Conservation (phyloP, 2,797 vertebrate genomes). For the Sarcoramphus papa region DNA sequence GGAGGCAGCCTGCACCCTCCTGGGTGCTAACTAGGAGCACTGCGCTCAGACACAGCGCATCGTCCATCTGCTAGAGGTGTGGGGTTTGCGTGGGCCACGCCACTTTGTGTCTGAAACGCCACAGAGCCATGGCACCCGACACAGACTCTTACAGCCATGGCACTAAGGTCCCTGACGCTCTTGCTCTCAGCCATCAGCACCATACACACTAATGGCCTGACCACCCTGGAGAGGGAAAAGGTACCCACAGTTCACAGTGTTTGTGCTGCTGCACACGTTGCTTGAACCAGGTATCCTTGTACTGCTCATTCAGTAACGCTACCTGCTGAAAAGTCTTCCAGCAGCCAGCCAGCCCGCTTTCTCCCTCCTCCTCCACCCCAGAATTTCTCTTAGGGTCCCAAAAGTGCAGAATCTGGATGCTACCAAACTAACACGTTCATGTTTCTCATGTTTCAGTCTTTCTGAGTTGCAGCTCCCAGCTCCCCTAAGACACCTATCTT, state of each 20-base stretch:
- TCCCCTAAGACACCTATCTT: not conserved
- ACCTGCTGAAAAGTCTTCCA: not conserved
- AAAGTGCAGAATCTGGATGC: not conserved
- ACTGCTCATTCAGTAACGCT: not conserved
- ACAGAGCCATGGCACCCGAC: not conserved
- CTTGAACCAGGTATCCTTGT: not conserved
- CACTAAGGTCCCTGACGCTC: rapidly evolving
- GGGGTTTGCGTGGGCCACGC: not conserved
- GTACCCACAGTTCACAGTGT: not conserved
- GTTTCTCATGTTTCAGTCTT: not conserved
- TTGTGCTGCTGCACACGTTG: not conserved
- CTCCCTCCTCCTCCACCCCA: not conserved
- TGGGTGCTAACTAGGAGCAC: not conserved
- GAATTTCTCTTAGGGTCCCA: not conserved
- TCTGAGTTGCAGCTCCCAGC: not conserved
- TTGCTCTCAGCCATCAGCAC: not conserved
- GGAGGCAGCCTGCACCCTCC: not conserved
- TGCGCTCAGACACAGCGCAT: rapidly evolving
- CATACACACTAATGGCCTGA: rapidly evolving
- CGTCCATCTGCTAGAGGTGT: rapidly evolving
- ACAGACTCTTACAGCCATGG: not conserved
- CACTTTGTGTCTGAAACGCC: not conserved
- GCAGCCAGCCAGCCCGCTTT: not conserved
- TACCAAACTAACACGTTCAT: not conserved
- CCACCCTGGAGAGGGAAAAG: not conserved